Conservation (phyloP, 35 echinoderm and acorn worm genomes). For the Strongylocentrotus purpuratus region DNA sequence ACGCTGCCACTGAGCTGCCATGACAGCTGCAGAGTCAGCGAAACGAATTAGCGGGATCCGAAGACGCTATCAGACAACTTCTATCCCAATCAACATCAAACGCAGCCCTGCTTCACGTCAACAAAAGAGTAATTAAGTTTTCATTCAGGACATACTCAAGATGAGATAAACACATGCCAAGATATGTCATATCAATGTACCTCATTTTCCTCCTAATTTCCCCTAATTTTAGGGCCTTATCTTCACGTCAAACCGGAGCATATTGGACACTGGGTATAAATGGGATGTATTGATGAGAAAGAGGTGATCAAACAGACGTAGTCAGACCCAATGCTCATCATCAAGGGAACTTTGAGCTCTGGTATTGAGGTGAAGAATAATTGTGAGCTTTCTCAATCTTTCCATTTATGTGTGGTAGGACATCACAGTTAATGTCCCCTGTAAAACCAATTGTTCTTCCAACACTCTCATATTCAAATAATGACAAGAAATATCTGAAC, state of each 20-base stretch:
- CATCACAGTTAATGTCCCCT: no score
- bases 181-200: neutral
- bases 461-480: no score
- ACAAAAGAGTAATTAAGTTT: conserved; percentile 48
- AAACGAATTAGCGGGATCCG: conserved; percentile 21
- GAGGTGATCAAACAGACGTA: neutral
- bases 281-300: neutral
- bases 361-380: no score
- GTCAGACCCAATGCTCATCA: neutral
- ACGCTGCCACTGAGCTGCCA: neutral
- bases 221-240: neutral
- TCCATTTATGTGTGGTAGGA: no score
- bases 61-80: conserved; percentile 32
- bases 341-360: no score
- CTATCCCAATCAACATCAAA: conserved; percentile 18
- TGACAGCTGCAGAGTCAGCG: neutral
- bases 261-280: neutral
- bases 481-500: no score
- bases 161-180: conserved; percentile 35
- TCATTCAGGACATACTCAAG: neutral
- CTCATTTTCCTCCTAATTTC: neutral
- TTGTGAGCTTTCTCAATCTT: no score
- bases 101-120: neutral
- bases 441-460: no score
- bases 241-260: neutral